These are phyloP conservation scores for Bombus sylvicola DNA, from an alignment of 1,140 invertebrate genomes.

Conservation along the genomic window DNA sequence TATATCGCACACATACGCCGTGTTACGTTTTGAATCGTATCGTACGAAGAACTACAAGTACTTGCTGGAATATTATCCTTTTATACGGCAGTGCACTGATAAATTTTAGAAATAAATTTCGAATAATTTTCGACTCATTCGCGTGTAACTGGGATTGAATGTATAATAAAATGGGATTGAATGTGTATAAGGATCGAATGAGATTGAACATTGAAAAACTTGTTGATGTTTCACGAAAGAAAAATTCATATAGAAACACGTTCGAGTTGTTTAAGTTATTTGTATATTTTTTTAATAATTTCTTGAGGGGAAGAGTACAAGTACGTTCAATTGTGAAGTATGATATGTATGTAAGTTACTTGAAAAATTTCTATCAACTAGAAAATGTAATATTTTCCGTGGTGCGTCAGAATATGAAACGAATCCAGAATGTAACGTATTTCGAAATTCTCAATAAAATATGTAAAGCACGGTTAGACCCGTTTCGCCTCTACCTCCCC, in stretches of 20 bases:
- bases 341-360: neutral
- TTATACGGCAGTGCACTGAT: too few relatives aligned
- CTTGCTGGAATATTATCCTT: neutral
- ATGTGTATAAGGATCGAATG: too few relatives aligned
- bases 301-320: neutral
- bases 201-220: neutral
- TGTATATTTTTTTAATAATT: neutral
- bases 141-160: neutral
- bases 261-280: too few relatives aligned
- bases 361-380: neutral
- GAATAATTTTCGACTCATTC: too few relatives aligned
- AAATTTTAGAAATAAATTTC: too few relatives aligned
- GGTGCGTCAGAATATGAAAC: slow-evolving; percentile 18
- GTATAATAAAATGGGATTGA: neutral
- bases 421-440: neutral
- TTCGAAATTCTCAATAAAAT: neutral
- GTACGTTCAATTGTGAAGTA: neutral
- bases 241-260: neutral
- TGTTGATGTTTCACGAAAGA: neutral
- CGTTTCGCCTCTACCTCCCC: neutral
- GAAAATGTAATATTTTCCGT: slow-evolving; percentile 25
- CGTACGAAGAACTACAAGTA: neutral
- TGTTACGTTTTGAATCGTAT: neutral
- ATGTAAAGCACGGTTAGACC: neutral
- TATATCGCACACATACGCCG: slow-evolving; percentile 8